Evolutionary conservation across 2,888 invertebrate species (phyloP).

Genomic region (Brenthis ino): DNA sequence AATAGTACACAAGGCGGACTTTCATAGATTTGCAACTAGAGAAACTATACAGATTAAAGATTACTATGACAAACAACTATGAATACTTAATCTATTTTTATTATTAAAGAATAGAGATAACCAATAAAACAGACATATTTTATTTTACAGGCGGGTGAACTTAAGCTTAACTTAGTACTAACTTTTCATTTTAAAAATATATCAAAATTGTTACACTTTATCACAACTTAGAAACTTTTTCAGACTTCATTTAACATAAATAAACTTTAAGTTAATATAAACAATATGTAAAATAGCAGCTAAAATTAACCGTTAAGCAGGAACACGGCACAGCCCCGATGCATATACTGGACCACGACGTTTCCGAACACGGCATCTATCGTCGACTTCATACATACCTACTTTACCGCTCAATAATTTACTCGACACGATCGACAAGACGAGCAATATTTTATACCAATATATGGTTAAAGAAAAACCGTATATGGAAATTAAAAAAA

Average conservation of each 20-base stretch:
- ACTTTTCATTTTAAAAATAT: too few species aligned
- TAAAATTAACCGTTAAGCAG: slow-evolving; percentile 10
- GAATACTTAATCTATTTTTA: too few species aligned
- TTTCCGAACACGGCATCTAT: slow-evolving; percentile 13
- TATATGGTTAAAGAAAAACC: background rate
- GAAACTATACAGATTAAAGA: too few species aligned
- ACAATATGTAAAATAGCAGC: background rate
- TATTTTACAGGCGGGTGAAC: too few species aligned
- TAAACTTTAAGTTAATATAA: background rate
- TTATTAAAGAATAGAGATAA: too few species aligned
- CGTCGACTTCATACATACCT: slow-evolving; percentile 8
- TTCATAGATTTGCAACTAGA: too few species aligned
- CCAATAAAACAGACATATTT: too few species aligned
- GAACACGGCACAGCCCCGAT: slow-evolving; percentile 27
- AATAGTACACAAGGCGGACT: too few species aligned
- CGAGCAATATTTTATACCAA: background rate
- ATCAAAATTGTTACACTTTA: too few species aligned
- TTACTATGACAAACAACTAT: too few species aligned
- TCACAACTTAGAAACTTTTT: too few species aligned
- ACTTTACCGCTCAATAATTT: slow-evolving; percentile 20
- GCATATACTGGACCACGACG: slow-evolving; percentile 10
- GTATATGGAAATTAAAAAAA: background rate
- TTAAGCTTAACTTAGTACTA: too few species aligned
- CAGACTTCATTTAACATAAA: background rate
- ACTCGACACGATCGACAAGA: background rate